Evolutionary conservation across 35 echinoderm and acorn worm genomes (phyloP).

Genomic region (Amphiura filiformis): DNA sequence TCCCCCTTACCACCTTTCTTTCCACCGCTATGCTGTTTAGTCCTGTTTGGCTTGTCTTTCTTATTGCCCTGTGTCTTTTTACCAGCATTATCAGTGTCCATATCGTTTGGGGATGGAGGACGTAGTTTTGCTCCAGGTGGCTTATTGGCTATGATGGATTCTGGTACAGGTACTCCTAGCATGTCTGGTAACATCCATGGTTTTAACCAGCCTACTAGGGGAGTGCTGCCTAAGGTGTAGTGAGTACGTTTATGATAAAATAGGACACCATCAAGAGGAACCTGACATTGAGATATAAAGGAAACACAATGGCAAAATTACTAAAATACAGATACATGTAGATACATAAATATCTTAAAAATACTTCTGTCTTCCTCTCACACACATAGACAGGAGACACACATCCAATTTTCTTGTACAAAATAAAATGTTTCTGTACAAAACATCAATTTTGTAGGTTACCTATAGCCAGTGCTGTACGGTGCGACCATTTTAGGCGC

Average conservation of each 20-base stretch:
- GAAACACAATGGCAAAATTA: too few relatives aligned
- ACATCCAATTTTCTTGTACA: too few relatives aligned
- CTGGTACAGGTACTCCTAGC: constrained; percentile 71
- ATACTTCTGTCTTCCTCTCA: too few relatives aligned
- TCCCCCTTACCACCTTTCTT: neutral
- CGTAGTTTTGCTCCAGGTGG: constrained; percentile 60
- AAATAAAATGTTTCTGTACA: too few relatives aligned
- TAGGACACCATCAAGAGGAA: constrained; percentile 76
- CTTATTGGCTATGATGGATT: constrained; percentile 52
- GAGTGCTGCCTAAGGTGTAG: constrained; percentile 79
- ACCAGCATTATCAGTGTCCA: neutral
- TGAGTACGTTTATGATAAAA: constrained; percentile 96
- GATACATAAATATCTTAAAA: too few relatives aligned
- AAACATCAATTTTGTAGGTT: too few relatives aligned
- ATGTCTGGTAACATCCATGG: constrained; percentile 96
- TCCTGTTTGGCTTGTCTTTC: neutral
- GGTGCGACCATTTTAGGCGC: too few relatives aligned
- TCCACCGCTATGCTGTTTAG: neutral
- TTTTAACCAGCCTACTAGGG: constrained; percentile 87
- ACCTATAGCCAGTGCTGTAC: too few relatives aligned
- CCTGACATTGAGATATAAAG: constrained; percentile 34
- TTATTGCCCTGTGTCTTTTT: neutral
- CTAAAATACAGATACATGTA: too few relatives aligned
- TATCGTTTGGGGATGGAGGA: constrained; percentile 51
- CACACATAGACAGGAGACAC: too few relatives aligned